These are phyloP conservation scores for Tautogolabrus adspersus DNA, from an alignment of 2,113 vertebrate genomes.

Conservation along the genomic window DNA sequence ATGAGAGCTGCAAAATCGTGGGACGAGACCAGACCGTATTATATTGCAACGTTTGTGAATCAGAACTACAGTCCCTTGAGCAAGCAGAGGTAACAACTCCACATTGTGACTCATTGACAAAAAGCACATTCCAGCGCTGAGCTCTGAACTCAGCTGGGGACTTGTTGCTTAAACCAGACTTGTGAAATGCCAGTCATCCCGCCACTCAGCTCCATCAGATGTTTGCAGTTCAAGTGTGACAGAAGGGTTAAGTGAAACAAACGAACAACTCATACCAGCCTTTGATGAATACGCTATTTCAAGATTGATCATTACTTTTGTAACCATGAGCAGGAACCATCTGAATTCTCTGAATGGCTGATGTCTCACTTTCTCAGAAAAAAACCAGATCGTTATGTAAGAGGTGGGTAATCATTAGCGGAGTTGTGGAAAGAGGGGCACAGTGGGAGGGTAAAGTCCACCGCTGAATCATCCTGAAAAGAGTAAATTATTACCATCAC, in stretches of 20 bases:
- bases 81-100: constrained; percentile 48
- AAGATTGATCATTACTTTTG: not conserved
- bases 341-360: constrained; percentile 28
- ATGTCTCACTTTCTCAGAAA: constrained; percentile 36
- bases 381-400: constrained; percentile 52
- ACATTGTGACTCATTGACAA: constrained; percentile 68
- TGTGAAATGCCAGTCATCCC: constrained; percentile 36
- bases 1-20: constrained; percentile 24
- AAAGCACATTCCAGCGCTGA: constrained; percentile 56
- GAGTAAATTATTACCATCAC: constrained; percentile 32
- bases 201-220: not conserved
- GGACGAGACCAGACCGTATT: constrained; percentile 22
- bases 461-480: constrained; percentile 27
- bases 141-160: constrained; percentile 55
- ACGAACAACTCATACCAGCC: not conserved
- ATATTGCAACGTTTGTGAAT: constrained; percentile 43
- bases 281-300: not conserved
- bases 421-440: constrained; percentile 1
- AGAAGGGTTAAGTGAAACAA: not conserved
- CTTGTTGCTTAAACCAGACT: constrained; percentile 33
- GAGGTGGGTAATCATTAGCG: constrained; percentile 66
- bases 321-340: too few relatives aligned
- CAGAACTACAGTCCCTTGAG: constrained; percentile 34
- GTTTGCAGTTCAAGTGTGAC: constrained; percentile 10
- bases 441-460: constrained; percentile 58